Percentiles rank a stretch among this genome's conserved stretches.
Conservation (phyloP, 2,888 invertebrate genomes). For the Lithophane socia region DNA sequence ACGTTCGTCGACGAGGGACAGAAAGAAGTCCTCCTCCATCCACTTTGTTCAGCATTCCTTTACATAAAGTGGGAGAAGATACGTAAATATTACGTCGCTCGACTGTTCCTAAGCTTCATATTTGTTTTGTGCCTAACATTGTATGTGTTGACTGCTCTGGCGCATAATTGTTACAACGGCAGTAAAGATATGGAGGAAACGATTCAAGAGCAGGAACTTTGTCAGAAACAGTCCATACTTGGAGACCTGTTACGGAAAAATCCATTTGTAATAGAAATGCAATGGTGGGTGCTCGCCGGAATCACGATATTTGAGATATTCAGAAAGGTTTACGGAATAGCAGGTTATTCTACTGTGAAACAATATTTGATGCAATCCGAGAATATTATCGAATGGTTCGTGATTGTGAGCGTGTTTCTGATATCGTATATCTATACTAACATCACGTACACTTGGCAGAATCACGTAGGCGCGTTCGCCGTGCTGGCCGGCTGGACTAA, state of each 20-base stretch:
- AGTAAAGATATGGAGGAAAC: conserved; percentile 94
- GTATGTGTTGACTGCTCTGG: conserved; percentile 95
- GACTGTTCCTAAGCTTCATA: conserved; percentile 94
- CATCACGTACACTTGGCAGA: conserved; percentile 94
- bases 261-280: conserved; percentile 94
- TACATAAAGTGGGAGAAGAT: conserved; percentile 98
- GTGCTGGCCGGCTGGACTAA: conserved; percentile 97
- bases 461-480: conserved; percentile 96
- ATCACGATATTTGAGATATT: conserved; percentile 95
- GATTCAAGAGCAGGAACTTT: conserved; percentile 93
- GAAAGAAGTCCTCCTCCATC: conserved; percentile 96
- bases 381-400: conserved; percentile 97
- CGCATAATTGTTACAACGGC: conserved; percentile 96
- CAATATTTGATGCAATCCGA: conserved; percentile 96
- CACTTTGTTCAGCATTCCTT: conserved; percentile 96
- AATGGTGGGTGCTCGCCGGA: conserved; percentile 95
- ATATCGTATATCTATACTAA: conserved; percentile 96
- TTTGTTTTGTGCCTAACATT: conserved; percentile 95
- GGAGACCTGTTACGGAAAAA: conserved; percentile 94
- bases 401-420: conserved; percentile 95
- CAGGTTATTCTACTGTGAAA: conserved; percentile 95
- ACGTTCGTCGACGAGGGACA: conserved; percentile 97
- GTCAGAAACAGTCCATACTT: conserved; percentile 94
- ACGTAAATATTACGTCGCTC: conserved; percentile 95
- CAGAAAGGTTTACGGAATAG: conserved; percentile 95